These are phyloP conservation scores for Anhinga anhinga DNA, from an alignment of 2,113 vertebrate genomes.

Conservation along the genomic window DNA sequence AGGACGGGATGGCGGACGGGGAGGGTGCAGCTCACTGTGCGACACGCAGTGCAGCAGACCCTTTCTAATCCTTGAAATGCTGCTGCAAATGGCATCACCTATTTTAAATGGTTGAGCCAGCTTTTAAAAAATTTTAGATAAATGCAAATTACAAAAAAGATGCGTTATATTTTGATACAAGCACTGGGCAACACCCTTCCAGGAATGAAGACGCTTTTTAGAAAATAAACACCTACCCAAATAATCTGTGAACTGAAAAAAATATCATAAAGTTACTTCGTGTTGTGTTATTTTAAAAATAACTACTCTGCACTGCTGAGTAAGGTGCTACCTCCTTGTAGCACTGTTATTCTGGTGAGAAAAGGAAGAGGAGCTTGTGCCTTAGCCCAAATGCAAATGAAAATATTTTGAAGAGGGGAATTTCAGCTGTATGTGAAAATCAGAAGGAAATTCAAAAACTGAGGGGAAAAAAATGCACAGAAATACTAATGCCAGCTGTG, in stretches of 20 bases:
- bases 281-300: not conserved
- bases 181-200: not conserved
- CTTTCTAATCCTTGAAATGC: not conserved
- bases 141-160: not conserved
- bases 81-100: not conserved
- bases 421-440: not conserved
- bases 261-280: not conserved
- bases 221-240: not conserved
- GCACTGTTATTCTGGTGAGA: not conserved
- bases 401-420: not conserved
- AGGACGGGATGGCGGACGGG: not conserved
- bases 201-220: not conserved
- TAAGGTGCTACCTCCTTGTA: not conserved
- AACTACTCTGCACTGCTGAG: fast-evolving
- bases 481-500: not conserved
- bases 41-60: not conserved
- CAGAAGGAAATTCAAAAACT: not conserved
- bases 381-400: not conserved
- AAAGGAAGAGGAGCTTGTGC: not conserved
- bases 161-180: not conserved
- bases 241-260: not conserved
- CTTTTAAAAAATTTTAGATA: not conserved
- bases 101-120: not conserved
- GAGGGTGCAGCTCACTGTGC: not conserved
- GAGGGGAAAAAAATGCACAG: not conserved